These are phyloP conservation scores for Cosmia pyralina DNA, from an alignment of 2,888 invertebrate species.

Conservation along the genomic window DNA sequence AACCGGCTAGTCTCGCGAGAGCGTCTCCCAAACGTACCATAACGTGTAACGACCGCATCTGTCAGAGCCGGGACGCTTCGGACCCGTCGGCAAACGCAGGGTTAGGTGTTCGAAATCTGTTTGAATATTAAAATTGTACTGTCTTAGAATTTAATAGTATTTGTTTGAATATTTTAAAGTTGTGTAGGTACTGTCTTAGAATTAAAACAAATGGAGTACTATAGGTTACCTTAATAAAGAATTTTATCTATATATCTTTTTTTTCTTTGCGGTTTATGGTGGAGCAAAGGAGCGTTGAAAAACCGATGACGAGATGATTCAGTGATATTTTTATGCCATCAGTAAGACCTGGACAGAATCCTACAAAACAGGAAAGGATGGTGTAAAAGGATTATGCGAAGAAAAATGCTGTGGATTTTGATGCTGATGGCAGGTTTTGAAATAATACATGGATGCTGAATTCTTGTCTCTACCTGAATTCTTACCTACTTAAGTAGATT, in stretches of 20 bases:
- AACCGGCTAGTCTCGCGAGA: slow-evolving; percentile 71
- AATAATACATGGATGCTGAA: too few species aligned
- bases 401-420: not conserved
- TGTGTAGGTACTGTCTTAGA: not conserved
- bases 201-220: not conserved
- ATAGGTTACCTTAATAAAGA: not conserved
- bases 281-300: too few species aligned
- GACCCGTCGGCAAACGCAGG: slow-evolving; percentile 50
- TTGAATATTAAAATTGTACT: slow-evolving; percentile 18
- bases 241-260: too few species aligned
- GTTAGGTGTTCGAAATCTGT: slow-evolving; percentile 43
- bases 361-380: not conserved
- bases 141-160: not conserved
- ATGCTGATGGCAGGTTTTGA: not conserved
- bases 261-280: too few species aligned
- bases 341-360: too few species aligned
- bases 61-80: slow-evolving; percentile 66
- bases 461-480: too few species aligned
- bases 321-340: not conserved
- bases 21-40: slow-evolving; percentile 79
- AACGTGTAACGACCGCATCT: slow-evolving; percentile 85
- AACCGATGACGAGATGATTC: not conserved
- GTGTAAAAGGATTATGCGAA: not conserved
- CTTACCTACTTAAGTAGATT: too few species aligned
- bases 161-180: slow-evolving; percentile 18